Base-by-base conservation (phyloP, 1,140 invertebrate species). In the Littorina saxatilis region DNA sequence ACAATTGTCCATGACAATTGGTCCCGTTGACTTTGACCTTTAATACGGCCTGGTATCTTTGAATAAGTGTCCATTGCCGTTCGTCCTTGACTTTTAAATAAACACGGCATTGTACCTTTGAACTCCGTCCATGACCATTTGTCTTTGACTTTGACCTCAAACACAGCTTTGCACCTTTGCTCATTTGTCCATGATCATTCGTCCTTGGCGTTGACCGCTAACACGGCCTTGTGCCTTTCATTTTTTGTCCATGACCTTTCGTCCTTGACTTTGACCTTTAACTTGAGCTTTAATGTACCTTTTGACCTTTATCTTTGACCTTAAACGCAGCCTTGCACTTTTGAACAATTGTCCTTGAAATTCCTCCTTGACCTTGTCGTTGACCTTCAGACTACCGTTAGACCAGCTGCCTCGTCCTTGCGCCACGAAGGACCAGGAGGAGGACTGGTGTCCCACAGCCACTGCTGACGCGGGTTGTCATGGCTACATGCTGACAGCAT, bases 381-480 rank as follows among this genome's bases (percentile, higher is more conserved):
- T n/a, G n/a, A n/a, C n/a, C n/a, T n/a, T 66, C 61, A 66, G 23
- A 66, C 13, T 13, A 66, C 61, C 9, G 29, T 37, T 72, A 40
- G 40, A 20, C 68, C 68, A 20, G 68, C 68, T 3, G 35, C 37
- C 37, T 40, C 40, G 40, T 72, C 68, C 37, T 72, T 72, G 5
- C 68, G 35, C 68, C 68, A 72, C 37, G 68, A 72, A 40, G 68
- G 68, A 9, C 68, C 68, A 17, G 2, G 68, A 11, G 23, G 11
- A n/a, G 68, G 68, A 29, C 68, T 40, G 37, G 68, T 72, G 23
- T 72, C 68, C 68, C 68, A 72, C 40, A 40, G 4, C 68, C 68
- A 72, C 37, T 72, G 68, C 39, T 72, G 68, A 15, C 35, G 35
- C 15, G 68, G 68, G 37, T 72, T 35, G 37, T 29, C 29, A 9